Conservation (phyloP, 2,888 invertebrate species). For the Notodonta dromedarius region DNA sequence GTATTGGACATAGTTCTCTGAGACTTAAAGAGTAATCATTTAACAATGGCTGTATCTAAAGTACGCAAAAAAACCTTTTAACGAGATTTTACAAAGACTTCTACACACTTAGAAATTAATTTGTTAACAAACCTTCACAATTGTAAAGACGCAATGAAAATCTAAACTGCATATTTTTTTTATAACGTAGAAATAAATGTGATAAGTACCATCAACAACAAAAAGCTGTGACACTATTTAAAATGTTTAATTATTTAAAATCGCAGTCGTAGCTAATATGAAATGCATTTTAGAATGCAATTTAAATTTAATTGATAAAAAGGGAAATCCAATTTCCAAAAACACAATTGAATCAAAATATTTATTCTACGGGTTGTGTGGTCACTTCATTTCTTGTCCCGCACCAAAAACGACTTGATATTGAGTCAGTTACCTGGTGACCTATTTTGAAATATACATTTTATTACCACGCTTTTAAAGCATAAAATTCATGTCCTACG, state of each 20-base stretch:
- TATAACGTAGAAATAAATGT: not conserved
- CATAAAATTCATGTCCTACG: not conserved
- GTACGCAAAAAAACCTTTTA: constrained; percentile 22
- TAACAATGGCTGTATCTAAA: constrained; percentile 26
- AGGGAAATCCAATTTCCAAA: no score
- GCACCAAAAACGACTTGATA: no score
- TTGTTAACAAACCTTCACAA: no score
- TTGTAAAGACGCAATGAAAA: not conserved
- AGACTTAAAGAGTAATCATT: constrained; percentile 52
- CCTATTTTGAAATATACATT: not conserved
- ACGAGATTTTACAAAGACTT: no score
- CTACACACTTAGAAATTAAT: no score
- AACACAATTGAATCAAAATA: no score
- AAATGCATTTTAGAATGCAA: no score
- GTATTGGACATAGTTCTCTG: constrained; percentile 64
- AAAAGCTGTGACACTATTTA: constrained; percentile 2
- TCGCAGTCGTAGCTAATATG: no score
- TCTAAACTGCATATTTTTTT: constrained; percentile 1
- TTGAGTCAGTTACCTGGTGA: not conserved
- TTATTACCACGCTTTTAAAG: not conserved
- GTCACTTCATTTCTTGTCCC: no score
- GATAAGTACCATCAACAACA: constrained; percentile 18
- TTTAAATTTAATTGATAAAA: no score
- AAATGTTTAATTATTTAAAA: no score
- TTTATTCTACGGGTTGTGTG: no score